A percentile compares a stretch with the other conserved stretches of the same genome.
phyloP scores from a whole-genome alignment of 2,888 invertebrate genomes.

The Drosophila gaucha region DNA sequence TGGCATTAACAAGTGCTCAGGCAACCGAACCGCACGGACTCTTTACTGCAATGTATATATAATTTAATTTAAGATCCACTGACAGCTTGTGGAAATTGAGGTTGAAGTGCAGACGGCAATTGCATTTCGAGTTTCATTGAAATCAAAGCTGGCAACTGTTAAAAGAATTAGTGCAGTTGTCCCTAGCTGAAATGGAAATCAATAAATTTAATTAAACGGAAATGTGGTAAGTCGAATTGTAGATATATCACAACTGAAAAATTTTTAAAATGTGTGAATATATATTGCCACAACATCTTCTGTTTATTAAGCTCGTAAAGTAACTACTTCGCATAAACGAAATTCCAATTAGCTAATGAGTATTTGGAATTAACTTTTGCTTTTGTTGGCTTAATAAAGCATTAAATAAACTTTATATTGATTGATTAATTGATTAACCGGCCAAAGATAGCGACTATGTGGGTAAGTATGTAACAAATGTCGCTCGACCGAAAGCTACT shows the following conservation, averaged over 20 bases:
- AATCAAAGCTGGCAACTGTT: slow-evolving; percentile 16
- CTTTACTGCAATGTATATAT: slow-evolving; percentile 43
- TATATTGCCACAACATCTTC: not conserved
- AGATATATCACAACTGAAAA: not conserved
- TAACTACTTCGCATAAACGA: not conserved
- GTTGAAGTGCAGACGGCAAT: slow-evolving; percentile 60
- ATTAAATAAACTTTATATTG: slow-evolving; percentile 56
- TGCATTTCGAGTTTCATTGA: slow-evolving; percentile 40
- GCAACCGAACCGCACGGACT: slow-evolving; percentile 24
- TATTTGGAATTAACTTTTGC: slow-evolving; percentile 1
- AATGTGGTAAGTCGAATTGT: not conserved
- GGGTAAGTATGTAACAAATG: slow-evolving; percentile 38
- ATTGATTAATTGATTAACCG: slow-evolving; percentile 62
- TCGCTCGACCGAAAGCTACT: slow-evolving; percentile 53
- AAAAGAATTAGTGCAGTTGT: slow-evolving; percentile 15
- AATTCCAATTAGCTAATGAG: slow-evolving; percentile 31
- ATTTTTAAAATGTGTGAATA: not conserved
- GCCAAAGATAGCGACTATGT: slow-evolving; percentile 13
- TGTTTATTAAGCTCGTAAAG: not conserved
- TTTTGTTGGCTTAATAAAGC: slow-evolving; percentile 32
- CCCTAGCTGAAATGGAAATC: slow-evolving; percentile 22
- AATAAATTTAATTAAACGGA: slow-evolving; percentile 24
- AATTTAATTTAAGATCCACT: slow-evolving; percentile 57
- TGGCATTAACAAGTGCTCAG: slow-evolving; percentile 53
- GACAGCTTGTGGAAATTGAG: slow-evolving; percentile 59